phyloP scores from a whole-genome alignment of 2,888 invertebrate genomes.

The Himalopsyche tibetana region DNA sequence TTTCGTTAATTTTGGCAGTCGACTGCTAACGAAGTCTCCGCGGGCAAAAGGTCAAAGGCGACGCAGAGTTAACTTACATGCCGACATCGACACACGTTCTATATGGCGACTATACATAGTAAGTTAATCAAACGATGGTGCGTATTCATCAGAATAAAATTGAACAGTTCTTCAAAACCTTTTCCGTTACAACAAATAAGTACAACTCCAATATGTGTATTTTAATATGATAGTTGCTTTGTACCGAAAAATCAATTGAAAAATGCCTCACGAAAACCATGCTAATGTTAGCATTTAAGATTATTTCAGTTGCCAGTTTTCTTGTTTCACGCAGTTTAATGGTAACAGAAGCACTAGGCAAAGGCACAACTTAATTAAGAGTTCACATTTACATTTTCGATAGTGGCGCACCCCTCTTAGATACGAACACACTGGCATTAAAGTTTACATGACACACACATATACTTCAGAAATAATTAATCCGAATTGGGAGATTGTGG shows the following conservation, averaged over 20 bases:
- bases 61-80: not conserved
- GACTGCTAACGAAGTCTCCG: not conserved
- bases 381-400: conserved; percentile 14
- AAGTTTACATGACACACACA: conserved; percentile 28
- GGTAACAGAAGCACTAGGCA: not conserved
- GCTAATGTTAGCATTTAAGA: too few relatives aligned
- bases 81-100: conserved; percentile 17
- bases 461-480: not conserved
- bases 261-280: too few relatives aligned
- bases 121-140: conserved; percentile 21
- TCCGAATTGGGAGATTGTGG: conserved; percentile 21
- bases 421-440: conserved; percentile 5
- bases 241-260: too few relatives aligned
- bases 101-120: not conserved
- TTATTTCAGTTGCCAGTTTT: too few relatives aligned
- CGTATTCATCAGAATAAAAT: not conserved
- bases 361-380: conserved; percentile 8
- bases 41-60: conserved; percentile 32
- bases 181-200: not conserved
- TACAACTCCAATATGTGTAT: not conserved
- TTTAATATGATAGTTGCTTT: too few relatives aligned
- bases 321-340: not conserved
- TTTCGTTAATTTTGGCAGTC: conserved; percentile 33
- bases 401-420: conserved; percentile 30
- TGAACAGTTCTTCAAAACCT: not conserved